Percentiles rank a stretch among this genome's conserved stretches.
These are phyloP conservation scores for Aplysina aerophoba DNA, from an alignment of 37 sponge, comb jelly and placozoan genomes.

Conservation along the genomic window DNA sequence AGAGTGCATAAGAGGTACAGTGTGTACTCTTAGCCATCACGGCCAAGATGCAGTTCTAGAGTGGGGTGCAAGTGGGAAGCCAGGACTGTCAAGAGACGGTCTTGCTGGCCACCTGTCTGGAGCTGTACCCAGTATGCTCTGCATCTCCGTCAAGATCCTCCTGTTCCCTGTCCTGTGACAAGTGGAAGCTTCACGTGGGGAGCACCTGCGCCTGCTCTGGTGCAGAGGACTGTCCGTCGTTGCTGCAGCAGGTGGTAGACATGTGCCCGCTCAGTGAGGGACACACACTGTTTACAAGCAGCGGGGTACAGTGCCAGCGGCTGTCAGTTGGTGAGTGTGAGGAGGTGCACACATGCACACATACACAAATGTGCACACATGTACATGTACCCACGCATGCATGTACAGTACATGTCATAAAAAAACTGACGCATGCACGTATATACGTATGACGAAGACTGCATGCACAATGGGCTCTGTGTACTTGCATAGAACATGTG, in stretches of 20 bases:
- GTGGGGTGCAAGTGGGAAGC: neutral
- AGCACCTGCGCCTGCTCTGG: neutral
- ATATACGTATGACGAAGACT: no score
- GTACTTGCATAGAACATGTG: no score
- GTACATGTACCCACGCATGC: no score
- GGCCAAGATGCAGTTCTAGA: neutral
- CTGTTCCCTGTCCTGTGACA: slow-evolving; percentile 14
- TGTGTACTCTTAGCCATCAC: neutral
- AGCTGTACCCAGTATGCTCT: neutral
- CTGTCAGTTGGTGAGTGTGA: no score
- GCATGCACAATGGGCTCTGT: no score
- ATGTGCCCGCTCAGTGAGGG: no score
- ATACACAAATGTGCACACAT: no score
- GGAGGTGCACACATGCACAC: neutral
- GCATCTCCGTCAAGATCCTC: neutral
- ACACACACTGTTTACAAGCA: no score
- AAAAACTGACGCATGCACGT: no score
- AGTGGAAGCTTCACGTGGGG: neutral
- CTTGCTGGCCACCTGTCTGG: neutral
- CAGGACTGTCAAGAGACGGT: neutral
- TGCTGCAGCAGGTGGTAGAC: neutral
- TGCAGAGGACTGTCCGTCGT: neutral
- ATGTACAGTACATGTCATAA: no score
- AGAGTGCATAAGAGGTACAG: no score
- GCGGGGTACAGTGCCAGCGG: no score